phyloP scores from a whole-genome alignment of 2,797 vertebrate species.

The Manis crassicaudata region DNA sequence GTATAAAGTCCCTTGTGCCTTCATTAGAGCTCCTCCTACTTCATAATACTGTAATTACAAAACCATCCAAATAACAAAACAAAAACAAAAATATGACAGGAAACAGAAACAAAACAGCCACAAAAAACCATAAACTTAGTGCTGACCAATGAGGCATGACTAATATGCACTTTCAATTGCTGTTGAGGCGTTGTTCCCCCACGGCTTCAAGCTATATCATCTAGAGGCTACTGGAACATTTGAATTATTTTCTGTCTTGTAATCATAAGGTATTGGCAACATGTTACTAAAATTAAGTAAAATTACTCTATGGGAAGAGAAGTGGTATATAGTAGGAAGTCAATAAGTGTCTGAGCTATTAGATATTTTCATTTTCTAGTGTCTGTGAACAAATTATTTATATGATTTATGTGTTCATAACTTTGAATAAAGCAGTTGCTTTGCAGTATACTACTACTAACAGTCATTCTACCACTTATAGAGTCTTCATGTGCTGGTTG shows the following conservation, averaged over 20 bases:
- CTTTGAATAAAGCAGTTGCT: background rate
- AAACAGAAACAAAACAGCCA: background rate
- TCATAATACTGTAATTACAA: background rate
- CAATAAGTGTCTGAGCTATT: background rate
- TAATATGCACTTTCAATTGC: background rate
- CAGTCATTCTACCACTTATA: background rate
- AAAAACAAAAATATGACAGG: background rate
- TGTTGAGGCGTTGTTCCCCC: background rate
- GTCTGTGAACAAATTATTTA: background rate
- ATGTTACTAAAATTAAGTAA: background rate
- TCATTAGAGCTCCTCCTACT: background rate
- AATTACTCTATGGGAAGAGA: background rate
- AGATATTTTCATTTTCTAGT: background rate
- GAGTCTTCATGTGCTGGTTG: background rate
- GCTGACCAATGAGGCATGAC: background rate
- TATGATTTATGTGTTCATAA: background rate
- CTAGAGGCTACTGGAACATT: background rate
- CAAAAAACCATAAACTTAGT: background rate
- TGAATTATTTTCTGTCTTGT: conserved; percentile 41
- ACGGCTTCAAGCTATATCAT: background rate
- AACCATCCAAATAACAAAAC: background rate
- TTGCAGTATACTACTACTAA: background rate
- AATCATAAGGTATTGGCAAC: background rate
- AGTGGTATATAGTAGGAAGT: background rate
- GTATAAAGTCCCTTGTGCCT: background rate